These are phyloP conservation scores for Mesoclemmys tuberculata DNA, from an alignment of 2,113 vertebrate species.

Conservation along the genomic window DNA sequence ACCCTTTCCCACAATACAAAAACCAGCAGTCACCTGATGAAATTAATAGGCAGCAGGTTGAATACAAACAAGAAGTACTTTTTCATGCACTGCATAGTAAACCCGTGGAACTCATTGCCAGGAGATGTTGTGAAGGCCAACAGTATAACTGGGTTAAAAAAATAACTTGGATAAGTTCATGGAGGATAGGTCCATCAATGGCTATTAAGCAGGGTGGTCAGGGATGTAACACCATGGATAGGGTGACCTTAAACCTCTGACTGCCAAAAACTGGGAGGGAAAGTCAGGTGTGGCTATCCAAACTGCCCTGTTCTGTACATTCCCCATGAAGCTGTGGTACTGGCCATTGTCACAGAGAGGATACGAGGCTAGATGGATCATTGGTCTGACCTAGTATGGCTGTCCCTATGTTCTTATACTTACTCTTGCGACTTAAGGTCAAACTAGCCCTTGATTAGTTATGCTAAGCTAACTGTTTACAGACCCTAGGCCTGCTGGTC, in stretches of 20 bases:
- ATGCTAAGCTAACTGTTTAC: background rate
- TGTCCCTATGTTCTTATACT: background rate
- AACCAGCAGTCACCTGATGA: background rate
- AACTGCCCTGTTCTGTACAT: background rate
- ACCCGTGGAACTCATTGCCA: background rate
- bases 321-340: too few relatives aligned
- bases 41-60: background rate
- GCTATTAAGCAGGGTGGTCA: background rate
- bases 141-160: background rate
- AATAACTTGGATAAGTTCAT: background rate
- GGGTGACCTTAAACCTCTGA: background rate
- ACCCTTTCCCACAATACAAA: background rate
- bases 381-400: background rate
- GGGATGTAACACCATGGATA: too few relatives aligned
- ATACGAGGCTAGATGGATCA: background rate
- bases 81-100: background rate
- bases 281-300: background rate
- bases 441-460: background rate
- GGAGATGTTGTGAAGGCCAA: background rate
- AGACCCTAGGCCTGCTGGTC: background rate
- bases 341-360: too few relatives aligned
- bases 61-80: background rate
- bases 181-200: background rate
- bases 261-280: background rate
- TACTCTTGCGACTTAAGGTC: background rate